Evolutionary conservation across 2,888 invertebrate genomes (phyloP).

Genomic region (Bedellia somnulentella): DNA sequence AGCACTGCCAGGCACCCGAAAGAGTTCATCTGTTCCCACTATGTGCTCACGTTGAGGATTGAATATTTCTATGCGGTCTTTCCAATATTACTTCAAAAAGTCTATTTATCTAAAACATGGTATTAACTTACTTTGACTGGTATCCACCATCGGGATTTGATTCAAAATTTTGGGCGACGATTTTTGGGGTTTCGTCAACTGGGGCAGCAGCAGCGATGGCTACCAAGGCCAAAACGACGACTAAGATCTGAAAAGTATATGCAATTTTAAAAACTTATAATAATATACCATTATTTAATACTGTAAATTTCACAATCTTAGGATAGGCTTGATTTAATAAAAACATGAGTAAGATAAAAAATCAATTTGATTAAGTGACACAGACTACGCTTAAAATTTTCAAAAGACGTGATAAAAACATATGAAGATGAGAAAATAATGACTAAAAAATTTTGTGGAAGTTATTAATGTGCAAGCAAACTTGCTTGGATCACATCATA

Average conservation of each 20-base stretch:
- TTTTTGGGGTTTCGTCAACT: slow-evolving; percentile 1
- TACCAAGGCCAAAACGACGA: slow-evolving; percentile 30
- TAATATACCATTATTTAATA: not conserved
- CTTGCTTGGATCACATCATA: too few relatives aligned
- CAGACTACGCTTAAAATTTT: not conserved
- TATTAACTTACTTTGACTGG: not conserved
- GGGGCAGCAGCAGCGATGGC: slow-evolving; percentile 26
- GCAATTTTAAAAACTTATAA: not conserved
- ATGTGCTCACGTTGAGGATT: slow-evolving; percentile 13
- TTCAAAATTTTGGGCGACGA: slow-evolving; percentile 22
- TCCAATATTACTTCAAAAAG: not conserved
- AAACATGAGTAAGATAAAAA: not conserved
- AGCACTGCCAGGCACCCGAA: too few relatives aligned
- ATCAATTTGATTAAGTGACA: not conserved
- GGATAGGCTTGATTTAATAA: not conserved
- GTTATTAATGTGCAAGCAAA: too few relatives aligned
- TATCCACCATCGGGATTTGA: not conserved
- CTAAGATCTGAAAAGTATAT: slow-evolving; percentile 22
- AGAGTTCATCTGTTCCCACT: too few relatives aligned
- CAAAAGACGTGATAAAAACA: too few relatives aligned
- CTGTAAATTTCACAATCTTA: too few relatives aligned
- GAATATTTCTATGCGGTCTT: not conserved
- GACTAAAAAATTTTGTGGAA: too few relatives aligned
- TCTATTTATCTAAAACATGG: not conserved
- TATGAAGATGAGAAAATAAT: too few relatives aligned